phyloP scores from a whole-genome alignment of 2,113 vertebrate genomes.

The Aythya baeri region DNA sequence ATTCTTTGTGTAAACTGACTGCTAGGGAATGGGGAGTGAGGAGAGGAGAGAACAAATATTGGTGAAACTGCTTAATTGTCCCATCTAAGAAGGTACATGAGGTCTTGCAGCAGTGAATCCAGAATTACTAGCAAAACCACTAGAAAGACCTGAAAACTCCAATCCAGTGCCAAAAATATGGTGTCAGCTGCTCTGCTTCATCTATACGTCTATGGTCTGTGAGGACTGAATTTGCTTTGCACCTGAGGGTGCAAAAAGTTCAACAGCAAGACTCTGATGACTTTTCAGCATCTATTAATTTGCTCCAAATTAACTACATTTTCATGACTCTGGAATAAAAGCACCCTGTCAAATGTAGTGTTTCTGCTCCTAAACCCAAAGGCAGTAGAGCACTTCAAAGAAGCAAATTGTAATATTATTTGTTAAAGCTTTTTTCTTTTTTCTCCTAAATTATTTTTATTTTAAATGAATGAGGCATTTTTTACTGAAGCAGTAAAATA shows the following conservation, averaged over 20 bases:
- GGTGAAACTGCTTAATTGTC: not conserved
- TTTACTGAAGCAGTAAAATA: not conserved
- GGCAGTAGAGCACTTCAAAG: conserved; percentile 27
- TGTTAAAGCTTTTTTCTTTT: conserved; percentile 6
- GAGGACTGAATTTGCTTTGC: not conserved
- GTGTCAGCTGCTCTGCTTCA: not conserved
- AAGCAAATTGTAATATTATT: not conserved
- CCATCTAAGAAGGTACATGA: not conserved
- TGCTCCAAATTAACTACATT: conserved; percentile 2
- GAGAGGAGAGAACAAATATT: not conserved
- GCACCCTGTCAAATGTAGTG: not conserved
- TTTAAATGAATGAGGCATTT: not conserved
- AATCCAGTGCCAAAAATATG: not conserved
- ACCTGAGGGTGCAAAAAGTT: not conserved
- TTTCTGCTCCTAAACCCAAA: not conserved
- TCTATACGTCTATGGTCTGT: not conserved
- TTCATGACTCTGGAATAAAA: not conserved
- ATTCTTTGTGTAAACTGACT: not conserved
- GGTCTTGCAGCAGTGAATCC: not conserved
- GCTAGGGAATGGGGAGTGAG: not conserved
- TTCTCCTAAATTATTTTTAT: not conserved
- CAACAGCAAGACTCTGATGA: not conserved
- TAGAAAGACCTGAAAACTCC: not conserved
- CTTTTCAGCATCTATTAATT: not conserved
- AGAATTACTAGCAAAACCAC: not conserved